Conservation (phyloP, 1,140 invertebrate genomes). For the Cotesia glomerata region DNA sequence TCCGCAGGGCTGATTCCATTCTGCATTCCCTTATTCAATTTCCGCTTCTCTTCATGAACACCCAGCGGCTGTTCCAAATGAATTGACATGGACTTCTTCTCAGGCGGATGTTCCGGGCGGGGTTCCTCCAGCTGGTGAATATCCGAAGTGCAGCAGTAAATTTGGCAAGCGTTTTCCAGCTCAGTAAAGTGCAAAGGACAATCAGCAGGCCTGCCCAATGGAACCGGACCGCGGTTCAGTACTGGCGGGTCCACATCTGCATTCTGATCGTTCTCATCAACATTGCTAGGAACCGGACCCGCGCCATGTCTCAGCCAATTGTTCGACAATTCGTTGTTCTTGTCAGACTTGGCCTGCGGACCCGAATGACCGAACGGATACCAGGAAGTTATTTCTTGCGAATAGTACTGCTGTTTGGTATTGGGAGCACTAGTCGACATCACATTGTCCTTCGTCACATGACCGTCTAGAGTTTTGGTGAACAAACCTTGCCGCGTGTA, state of each 20-base stretch:
- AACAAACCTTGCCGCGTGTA: conserved; percentile 45
- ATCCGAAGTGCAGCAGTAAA: conserved; percentile 55
- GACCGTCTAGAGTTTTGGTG: conserved; percentile 42
- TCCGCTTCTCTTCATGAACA: conserved; percentile 56
- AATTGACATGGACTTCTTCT: conserved; percentile 56
- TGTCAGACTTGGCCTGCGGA: conserved; percentile 52
- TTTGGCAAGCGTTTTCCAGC: conserved; percentile 54
- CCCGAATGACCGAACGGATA: conserved; percentile 55
- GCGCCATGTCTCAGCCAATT: conserved; percentile 55
- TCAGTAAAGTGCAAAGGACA: conserved; percentile 52
- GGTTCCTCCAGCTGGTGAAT: conserved; percentile 56
- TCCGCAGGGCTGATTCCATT: conserved; percentile 59
- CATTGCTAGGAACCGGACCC: conserved; percentile 51
- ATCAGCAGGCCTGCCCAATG: conserved; percentile 52
- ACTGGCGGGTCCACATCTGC: conserved; percentile 49
- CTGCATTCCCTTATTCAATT: conserved; percentile 54
- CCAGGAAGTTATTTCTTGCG: conserved; percentile 56
- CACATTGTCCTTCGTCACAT: conserved; percentile 42
- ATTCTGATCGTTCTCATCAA: conserved; percentile 55
- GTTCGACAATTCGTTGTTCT: conserved; percentile 55
- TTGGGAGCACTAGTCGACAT: conserved; percentile 51
- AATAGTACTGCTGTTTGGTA: conserved; percentile 56
- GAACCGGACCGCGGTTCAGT: conserved; percentile 42
- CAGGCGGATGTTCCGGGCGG: conserved; percentile 53
- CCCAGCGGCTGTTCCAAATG: conserved; percentile 56